Percentiles rank a stretch among this genome's conserved stretches.
Evolutionary conservation across 2,113 vertebrate species (phyloP).

Genomic region (Ictalurus punctatus): DNA sequence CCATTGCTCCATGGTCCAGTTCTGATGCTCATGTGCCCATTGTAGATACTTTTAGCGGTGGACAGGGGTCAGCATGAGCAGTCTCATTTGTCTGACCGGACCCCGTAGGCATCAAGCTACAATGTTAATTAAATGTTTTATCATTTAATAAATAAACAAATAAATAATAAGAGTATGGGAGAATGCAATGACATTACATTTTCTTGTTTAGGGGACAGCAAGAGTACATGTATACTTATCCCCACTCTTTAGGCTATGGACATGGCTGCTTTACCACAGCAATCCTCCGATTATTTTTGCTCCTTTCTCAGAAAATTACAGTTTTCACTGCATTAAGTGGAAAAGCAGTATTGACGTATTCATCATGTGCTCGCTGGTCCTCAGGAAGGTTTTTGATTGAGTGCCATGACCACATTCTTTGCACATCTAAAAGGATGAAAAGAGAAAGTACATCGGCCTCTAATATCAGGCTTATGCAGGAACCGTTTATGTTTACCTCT

Average conservation of each 20-base stretch:
- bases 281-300: slow-evolving; percentile 53
- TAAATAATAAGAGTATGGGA: not conserved
- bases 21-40: too few species aligned
- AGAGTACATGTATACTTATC: slow-evolving; percentile 39
- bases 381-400: slow-evolving; percentile 53
- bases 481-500: slow-evolving; percentile 62
- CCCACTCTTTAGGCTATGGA: slow-evolving; percentile 51
- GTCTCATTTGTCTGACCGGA: too few species aligned
- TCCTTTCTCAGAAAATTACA: slow-evolving; percentile 60
- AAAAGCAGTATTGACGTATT: slow-evolving; percentile 60
- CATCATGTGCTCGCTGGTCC: slow-evolving; percentile 57
- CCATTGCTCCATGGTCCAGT: too few species aligned
- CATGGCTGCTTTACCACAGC: slow-evolving; percentile 51
- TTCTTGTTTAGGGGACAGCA: slow-evolving; percentile 27
- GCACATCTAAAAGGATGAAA: slow-evolving; percentile 61
- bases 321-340: slow-evolving; percentile 57
- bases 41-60: too few species aligned
- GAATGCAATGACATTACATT: slow-evolving; percentile 34
- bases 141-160: not conserved
- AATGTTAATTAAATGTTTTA: not conserved
- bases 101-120: not conserved
- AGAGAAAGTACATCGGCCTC: slow-evolving; percentile 48
- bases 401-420: slow-evolving; percentile 71
- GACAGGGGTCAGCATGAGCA: too few species aligned
- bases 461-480: slow-evolving; percentile 61